Conservation (phyloP, 1,140 invertebrate species). For the Drosophila kanapiae region DNA sequence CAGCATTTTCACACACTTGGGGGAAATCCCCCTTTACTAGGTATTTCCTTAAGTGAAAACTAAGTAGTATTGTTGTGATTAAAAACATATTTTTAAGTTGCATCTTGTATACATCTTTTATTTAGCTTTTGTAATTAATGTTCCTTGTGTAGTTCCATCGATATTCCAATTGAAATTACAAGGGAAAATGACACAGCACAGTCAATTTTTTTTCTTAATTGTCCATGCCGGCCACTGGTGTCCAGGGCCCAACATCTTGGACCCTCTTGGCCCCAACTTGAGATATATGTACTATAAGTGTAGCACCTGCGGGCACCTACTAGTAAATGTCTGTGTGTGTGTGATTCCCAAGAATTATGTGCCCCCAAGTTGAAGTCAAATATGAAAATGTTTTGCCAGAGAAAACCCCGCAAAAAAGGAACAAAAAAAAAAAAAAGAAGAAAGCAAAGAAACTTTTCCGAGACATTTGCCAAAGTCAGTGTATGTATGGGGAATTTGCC, state of each 20-base stretch:
- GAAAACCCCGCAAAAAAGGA: not conserved
- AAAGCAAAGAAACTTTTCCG: constrained; percentile 47
- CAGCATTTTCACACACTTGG: no score
- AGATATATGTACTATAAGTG: not conserved
- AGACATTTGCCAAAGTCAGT: constrained; percentile 51
- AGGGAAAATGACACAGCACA: not conserved
- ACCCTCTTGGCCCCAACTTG: not conserved
- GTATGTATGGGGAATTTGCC: constrained; percentile 19
- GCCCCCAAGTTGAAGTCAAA: constrained; percentile 57
- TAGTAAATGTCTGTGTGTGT: not conserved
- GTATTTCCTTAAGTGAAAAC: no score
- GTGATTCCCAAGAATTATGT: constrained; percentile 44
- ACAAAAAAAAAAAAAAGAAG: not conserved
- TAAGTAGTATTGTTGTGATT: no score
- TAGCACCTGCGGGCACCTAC: constrained; percentile 22
- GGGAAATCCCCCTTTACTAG: no score
- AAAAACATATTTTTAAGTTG: no score
- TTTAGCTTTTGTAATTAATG: no score
- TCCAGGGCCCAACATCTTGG: no score
- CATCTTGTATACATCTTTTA: no score
- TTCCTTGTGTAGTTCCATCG: no score
- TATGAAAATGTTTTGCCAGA: constrained; percentile 57
- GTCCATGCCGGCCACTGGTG: not conserved
- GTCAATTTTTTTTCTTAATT: not conserved
- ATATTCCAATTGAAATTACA: constrained; percentile 3